Base-by-base conservation (phyloP, 2,888 invertebrate species). In the Chorisops tibialis region DNA sequence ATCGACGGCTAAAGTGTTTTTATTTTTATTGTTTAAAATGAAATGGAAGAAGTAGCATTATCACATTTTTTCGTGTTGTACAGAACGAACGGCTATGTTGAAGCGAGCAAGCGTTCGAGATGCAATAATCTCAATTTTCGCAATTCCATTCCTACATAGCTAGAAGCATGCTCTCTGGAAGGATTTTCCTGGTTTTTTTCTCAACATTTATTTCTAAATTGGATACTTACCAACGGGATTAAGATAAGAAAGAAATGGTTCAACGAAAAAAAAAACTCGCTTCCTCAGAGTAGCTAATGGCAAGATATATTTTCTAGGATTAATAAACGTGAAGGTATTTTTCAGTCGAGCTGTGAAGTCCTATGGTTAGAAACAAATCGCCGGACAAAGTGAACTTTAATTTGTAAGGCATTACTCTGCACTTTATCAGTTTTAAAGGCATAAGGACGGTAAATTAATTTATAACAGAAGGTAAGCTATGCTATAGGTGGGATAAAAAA, bases 211-310 rank as follows among this genome's bases (percentile, higher is more conserved):
- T 56, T 41, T 56, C 30, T 56, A 56, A 56, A 56, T 56, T 56
- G 56, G 56, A 43, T 56, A 56, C 56, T 56, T 56, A 56, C 56
- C 56, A 56, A 24, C 30, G 43, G 56, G 56, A 56, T 56, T 56
- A 56, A 56, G 56, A 56, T 56, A 56, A 56, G 56, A 56, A 56
- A 56, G 43, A 39, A 56, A 56, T 43, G 43, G 56, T 30, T 45
- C 16, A 56, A 18, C 43, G n/a, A n/a, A n/a, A n/a, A n/a, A n/a
- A 18, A 43, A 43, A 24, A 24, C 39, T 56, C 56, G 16, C 30
- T 56, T 45, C n/a, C 30, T 19, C 30, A 45, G 35, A 45, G 41
- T 35, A 30, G 9, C 30, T 30, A 30, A 30, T 7, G 30, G 9
- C 7, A 30, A 43, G 24, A 43, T 24, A 24, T 41, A 56, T 56